These are phyloP conservation scores for Catagonus wagneri DNA, from an alignment of 2,113 vertebrate genomes.

Conservation along the genomic window DNA sequence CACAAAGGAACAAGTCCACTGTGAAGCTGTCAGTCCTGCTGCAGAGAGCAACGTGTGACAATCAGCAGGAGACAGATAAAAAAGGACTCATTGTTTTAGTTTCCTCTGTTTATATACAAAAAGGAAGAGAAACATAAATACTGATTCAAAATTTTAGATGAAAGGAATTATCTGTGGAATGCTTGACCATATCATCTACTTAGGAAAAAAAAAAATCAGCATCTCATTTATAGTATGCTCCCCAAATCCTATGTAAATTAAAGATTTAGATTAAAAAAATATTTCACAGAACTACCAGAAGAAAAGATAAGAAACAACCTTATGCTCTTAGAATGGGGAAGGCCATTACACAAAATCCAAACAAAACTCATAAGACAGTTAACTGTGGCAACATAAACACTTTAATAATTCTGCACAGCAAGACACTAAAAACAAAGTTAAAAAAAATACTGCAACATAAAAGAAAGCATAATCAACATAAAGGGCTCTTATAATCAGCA, in stretches of 20 bases:
- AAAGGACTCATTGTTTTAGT: neutral
- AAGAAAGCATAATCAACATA: neutral
- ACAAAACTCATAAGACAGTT: neutral
- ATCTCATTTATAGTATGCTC: neutral
- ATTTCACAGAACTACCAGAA: neutral
- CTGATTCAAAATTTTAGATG: neutral
- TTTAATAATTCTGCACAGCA: neutral
- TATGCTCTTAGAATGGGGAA: neutral
- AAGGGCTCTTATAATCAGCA: constrained; percentile 20
- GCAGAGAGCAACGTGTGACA: neutral
- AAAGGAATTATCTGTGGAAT: constrained; percentile 52
- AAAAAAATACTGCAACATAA: constrained; percentile 15
- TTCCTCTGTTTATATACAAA: constrained; percentile 30
- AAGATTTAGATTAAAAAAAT: constrained; percentile 45
- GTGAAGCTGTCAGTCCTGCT: neutral
- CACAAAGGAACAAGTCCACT: neutral
- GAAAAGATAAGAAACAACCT: neutral
- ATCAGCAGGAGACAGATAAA: neutral
- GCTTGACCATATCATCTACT: neutral
- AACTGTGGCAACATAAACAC: neutral
- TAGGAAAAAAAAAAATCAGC: neutral
- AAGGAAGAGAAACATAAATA: constrained; percentile 9
- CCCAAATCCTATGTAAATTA: neutral
- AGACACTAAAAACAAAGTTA: constrained; percentile 44
- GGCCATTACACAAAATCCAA: constrained; percentile 17